Conservation (phyloP, 2,113 vertebrate species). For the Hippolais icterina region DNA sequence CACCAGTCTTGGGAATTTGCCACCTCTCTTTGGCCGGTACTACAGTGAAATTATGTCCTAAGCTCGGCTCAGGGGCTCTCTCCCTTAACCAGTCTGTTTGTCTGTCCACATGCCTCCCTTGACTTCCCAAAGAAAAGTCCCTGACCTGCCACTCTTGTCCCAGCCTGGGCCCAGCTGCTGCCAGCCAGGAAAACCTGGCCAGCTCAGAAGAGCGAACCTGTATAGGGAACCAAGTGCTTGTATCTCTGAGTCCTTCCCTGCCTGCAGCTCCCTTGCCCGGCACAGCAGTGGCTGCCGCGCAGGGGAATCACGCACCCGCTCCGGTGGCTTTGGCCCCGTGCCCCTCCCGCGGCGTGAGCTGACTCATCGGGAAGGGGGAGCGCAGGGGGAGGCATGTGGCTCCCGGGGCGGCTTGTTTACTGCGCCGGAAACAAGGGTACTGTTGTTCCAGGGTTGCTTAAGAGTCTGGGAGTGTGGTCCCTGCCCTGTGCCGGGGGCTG, state of each 20-base stretch:
- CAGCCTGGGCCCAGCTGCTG: not conserved
- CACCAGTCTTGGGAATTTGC: not conserved
- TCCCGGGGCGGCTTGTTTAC: constrained; percentile 30
- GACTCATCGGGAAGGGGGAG: constrained; percentile 15
- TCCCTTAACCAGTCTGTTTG: not conserved
- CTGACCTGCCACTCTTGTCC: not conserved
- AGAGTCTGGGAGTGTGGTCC: constrained; percentile 34
- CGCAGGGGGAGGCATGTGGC: not conserved
- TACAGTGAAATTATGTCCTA: not conserved
- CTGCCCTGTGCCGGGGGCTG: not conserved
- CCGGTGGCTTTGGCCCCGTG: not conserved
- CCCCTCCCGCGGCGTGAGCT: not conserved
- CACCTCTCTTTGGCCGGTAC: not conserved
- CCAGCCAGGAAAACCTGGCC: not conserved
- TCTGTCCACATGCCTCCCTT: not conserved
- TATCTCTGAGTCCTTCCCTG: not conserved
- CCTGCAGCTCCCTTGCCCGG: not conserved
- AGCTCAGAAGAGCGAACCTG: fast-evolving
- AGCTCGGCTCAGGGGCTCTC: not conserved
- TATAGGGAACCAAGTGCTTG: not conserved
- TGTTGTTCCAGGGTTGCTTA: constrained; percentile 48
- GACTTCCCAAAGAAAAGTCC: not conserved
- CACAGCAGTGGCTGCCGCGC: not conserved
- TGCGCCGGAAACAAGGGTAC: constrained; percentile 12
- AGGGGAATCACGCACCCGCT: not conserved